Evolutionary conservation across 2,113 vertebrate genomes (phyloP).

Genomic region (Hiodon tergisus): DNA sequence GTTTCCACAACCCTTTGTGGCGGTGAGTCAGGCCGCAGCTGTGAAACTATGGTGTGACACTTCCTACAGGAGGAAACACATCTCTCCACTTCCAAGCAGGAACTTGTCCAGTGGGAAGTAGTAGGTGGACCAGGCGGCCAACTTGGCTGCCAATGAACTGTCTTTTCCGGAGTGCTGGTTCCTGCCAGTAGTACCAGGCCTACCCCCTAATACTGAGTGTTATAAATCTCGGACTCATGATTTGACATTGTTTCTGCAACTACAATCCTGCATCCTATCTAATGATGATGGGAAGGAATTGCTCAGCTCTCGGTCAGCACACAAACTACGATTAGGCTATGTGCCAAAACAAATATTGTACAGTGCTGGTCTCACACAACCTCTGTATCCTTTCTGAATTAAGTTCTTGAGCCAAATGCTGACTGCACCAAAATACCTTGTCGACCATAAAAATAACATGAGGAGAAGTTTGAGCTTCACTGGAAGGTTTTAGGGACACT

Average conservation of each 20-base stretch:
- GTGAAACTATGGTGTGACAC: conserved; percentile 27
- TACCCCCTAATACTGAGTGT: background rate
- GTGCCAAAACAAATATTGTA: background rate
- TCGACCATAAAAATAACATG: background rate
- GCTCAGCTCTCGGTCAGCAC: background rate
- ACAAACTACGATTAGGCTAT: background rate
- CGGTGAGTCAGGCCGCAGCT: conserved; percentile 41
- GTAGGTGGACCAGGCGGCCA: background rate
- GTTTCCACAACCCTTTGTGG: conserved; percentile 24
- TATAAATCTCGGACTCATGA: background rate
- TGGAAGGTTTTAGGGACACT: too few species aligned
- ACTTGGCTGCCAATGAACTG: background rate
- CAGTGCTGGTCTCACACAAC: background rate
- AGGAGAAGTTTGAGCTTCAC: conserved; percentile 2
- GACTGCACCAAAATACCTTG: background rate
- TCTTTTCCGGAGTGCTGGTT: background rate
- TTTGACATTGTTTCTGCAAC: background rate
- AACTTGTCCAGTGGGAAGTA: background rate
- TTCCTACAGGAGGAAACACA: conserved; percentile 45
- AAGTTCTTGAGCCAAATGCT: background rate
- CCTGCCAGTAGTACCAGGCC: background rate
- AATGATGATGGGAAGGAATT: background rate
- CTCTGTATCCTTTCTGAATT: background rate
- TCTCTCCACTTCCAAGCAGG: background rate
- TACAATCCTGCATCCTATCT: background rate